Base-by-base conservation (phyloP, 1,140 invertebrate genomes). In the Trachymyrmex cornetzi region DNA sequence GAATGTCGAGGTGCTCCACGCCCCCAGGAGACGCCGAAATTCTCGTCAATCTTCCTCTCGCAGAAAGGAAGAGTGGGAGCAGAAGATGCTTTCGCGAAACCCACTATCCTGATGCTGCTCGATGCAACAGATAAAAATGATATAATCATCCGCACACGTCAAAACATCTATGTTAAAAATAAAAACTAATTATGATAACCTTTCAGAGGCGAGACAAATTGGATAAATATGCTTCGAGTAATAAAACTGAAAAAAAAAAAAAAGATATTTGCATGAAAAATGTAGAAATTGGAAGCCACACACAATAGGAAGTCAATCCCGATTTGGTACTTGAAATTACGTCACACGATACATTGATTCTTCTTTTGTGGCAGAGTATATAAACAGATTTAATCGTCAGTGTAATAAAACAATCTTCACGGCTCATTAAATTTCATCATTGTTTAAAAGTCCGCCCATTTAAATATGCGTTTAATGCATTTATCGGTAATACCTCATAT, bases 1-100 rank as follows among this genome's bases (percentile, higher is more conserved):
- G 90, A 91, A 91, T 91, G 87, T 85, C 79, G 84, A 84, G 63
- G 74, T 82, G 87, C 59, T 69, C 50, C 63, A 77, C 85, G 59
- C 74, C 67, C 74, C 59, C 74, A 30, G 67, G 22, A 71, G 77
- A 87, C 71, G 71, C 64, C 77, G 66, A 91, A 82, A 90, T 79
- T 88, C 87, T 90, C 87, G 67, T 88, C 87, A 75, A 88, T 81
- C 64, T 79, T 77, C 81, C 81, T 72, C 55, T 38, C 44, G 48
- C 19, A 38, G 44, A 27, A 63, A 75, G 34, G 27, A 63, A 59
- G 30, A 87, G 64, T 55, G 61, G 77, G 63, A 69, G 69, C n/a
- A 27, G 67, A 64, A 24, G 50, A 85, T 69, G 66, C 14, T 14
- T 69, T 84, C 48, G 85, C 53, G 53, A 48, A 57, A n/a, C 44